Percentiles rank a stretch among this genome's conserved stretches.
Conservation (phyloP, 2,888 invertebrate species). For the Panopea generosa region DNA sequence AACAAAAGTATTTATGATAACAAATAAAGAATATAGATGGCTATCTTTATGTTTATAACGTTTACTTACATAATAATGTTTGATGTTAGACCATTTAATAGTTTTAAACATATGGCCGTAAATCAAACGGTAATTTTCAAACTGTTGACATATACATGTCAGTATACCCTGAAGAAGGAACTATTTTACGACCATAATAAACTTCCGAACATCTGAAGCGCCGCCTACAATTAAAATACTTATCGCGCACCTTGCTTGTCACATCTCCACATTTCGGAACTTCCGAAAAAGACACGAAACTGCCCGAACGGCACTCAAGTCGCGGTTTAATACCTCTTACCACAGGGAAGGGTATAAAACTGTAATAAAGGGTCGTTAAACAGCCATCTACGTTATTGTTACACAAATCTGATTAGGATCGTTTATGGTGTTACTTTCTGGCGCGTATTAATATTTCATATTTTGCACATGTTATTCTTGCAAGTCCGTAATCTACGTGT, state of each 20-base stretch:
- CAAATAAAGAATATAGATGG: too few relatives aligned
- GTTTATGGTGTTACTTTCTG: too few relatives aligned
- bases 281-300: conserved; percentile 50
- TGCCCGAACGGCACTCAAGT: conserved; percentile 47
- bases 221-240: conserved; percentile 55
- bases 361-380: conserved; percentile 53
- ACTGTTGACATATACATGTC: conserved; percentile 46
- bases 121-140: conserved; percentile 4
- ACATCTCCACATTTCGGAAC: conserved; percentile 36
- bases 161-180: conserved; percentile 44
- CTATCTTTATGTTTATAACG: too few relatives aligned
- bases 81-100: too few relatives aligned
- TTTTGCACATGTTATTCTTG: too few relatives aligned
- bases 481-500: too few relatives aligned
- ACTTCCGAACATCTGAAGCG: conserved; percentile 42
- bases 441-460: too few relatives aligned
- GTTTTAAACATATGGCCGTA: too few relatives aligned
- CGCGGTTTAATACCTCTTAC: conserved; percentile 45
- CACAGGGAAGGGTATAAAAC: conserved; percentile 49
- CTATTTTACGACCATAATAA: conserved; percentile 46
- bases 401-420: conserved; percentile 31
- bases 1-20: too few relatives aligned
- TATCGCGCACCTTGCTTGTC: conserved; percentile 56
- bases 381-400: conserved; percentile 9
- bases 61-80: too few relatives aligned